Percentiles rank a stretch among this genome's conserved stretches.
Evolutionary conservation across 2,113 vertebrate species (phyloP).

Genomic region (Platycercus adscitus): DNA sequence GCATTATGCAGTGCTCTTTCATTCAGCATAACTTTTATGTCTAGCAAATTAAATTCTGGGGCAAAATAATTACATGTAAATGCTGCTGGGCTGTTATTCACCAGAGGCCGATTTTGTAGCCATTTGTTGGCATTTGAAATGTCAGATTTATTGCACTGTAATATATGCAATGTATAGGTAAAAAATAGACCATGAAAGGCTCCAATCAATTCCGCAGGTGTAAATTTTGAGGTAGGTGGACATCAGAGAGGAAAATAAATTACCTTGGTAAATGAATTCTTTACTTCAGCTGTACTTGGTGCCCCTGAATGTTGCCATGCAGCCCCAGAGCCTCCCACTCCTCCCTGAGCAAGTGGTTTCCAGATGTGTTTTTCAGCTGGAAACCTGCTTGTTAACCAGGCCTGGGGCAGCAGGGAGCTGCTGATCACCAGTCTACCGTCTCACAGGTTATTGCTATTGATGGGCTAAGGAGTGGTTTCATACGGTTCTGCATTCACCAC

Average conservation of each 20-base stretch:
- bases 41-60: conserved; percentile 71
- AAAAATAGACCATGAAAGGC: conserved; percentile 60
- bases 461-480: accelerated
- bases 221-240: conserved; percentile 18
- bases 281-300: neutral
- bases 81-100: conserved; percentile 68
- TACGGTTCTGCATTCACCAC: accelerated
- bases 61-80: conserved; percentile 76
- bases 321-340: accelerated
- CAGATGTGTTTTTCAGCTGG: neutral
- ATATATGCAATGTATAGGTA: conserved; percentile 49
- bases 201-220: neutral
- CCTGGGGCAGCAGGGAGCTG: neutral
- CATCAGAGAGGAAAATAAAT: conserved; percentile 15
- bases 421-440: accelerated
- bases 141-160: conserved; percentile 64
- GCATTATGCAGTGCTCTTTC: conserved; percentile 57
- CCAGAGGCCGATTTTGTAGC: conserved; percentile 73
- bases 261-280: neutral
- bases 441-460: accelerated
- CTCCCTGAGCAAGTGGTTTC: neutral
- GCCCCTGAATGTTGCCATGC: accelerated
- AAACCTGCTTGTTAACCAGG: neutral
- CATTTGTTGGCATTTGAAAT: conserved; percentile 73
- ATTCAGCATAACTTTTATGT: conserved; percentile 63